Evolutionary conservation across 2,888 invertebrate species (phyloP), one percentile per base, ranked within the genome.

Genomic region (Halocaridina rubra): DNA sequence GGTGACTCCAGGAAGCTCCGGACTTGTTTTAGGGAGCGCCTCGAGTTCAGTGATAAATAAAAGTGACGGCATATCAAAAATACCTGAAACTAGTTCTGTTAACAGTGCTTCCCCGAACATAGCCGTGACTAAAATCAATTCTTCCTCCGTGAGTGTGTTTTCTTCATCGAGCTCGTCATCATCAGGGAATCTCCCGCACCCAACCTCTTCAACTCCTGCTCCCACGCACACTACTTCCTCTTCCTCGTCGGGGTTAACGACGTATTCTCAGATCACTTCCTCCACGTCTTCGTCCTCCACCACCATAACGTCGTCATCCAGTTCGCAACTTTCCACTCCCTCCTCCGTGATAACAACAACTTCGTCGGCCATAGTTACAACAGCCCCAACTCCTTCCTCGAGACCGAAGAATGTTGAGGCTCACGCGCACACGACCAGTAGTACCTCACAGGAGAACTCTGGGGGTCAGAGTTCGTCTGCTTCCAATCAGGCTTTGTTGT

Each of bases 1-100:
- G 22, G 57, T 77, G 10, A 39, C 78, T 27, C 77, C 78, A 53
- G 82, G 82, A 10, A 82, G 78, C 71, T 82, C 82, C 46, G 78
- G 78, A 8, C 59, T 82, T 3, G 33, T 57, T 29, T 57, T 81
- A 53, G 67, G 75, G 53, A 67, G 75, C 53, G 69, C 24, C 57
- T 33, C 59, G 16, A 53, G 19, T n/a, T 33, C 72, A 19, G 29
- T 78, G 61, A n/a, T 69, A 27, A n/a, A 61, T n/a, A 72, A 61
- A 27, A 82, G 78, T 4, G 81, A 81, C 32, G 74, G 72, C 59
- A 61, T 71, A 33, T 53, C 76, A 30, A 82, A 82, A 82, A 53
- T 78, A 30, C 71, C 82, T 16, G 82, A 82, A 61, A 29, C 82
- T 27, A 78, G 69, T 78, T 53, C 53, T 72, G 78, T 27, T 30